Evolutionary conservation across 2,797 vertebrate species (phyloP).

Genomic region (Gymnopithys bicolor): DNA sequence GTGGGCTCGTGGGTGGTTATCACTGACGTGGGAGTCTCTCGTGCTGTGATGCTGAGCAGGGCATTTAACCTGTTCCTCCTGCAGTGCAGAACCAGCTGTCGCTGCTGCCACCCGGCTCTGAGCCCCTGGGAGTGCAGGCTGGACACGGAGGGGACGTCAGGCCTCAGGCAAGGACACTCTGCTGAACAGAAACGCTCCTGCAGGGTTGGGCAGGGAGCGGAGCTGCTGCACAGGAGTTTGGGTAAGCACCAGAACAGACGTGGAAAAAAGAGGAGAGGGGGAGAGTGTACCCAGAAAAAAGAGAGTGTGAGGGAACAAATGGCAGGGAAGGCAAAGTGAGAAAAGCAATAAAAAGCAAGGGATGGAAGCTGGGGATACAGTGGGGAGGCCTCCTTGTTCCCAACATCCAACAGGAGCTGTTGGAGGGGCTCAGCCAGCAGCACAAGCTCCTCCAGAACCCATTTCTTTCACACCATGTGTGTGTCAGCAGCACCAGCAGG

Average conservation of each 20-base stretch:
- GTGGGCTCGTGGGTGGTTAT: rapidly evolving
- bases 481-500: background rate
- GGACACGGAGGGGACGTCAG: background rate
- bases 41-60: background rate
- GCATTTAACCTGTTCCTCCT: background rate
- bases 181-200: background rate
- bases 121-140: background rate
- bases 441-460: background rate
- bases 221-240: background rate
- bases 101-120: background rate
- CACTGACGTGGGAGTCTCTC: rapidly evolving
- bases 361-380: background rate
- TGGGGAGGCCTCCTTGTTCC: background rate
- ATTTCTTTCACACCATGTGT: rapidly evolving
- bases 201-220: background rate
- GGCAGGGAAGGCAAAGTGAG: background rate
- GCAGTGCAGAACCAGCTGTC: background rate
- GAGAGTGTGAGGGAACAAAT: background rate
- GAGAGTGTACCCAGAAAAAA: background rate
- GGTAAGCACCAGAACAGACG: background rate
- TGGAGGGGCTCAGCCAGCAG: background rate
- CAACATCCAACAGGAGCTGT: background rate
- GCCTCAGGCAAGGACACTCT: background rate
- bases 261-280: background rate
- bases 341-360: background rate